Evolutionary conservation across 92 coral and sea anemone genomes (phyloP), one percentile per base, ranked within the genome.

Genomic region (Zoanthus gigantus): DNA sequence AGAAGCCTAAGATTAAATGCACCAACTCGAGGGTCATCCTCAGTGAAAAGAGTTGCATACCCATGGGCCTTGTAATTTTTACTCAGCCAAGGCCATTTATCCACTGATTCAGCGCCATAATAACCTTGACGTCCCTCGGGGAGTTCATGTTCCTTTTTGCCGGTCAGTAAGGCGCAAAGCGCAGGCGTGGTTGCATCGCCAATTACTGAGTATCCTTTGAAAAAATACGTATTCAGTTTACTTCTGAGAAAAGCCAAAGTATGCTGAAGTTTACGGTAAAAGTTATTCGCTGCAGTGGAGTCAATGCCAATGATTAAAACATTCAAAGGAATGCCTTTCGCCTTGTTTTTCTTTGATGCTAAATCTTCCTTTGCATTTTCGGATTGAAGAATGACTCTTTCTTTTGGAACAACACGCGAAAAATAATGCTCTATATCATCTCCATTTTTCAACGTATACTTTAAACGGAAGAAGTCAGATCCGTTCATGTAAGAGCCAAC

Each of bases 151-250:
- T 90, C 96, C 37, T 73, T 63, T 63, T 85, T 60, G 17, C 98
- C 98, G 18, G 98, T 94, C 32, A 96, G 89, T 73, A 96, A 46
- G 13, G 98, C 98, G 48, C 94, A 90, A 65, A 96, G 89, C 0
- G 94, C 92, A 4, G 98, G 98, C 18, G 98, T 96, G 34, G 98
- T 96, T 14, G 91, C 98, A 61, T 96, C 98, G 2, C 98, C 98
- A 7, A 96, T 88, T 3, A 93, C 85, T 2, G 98, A 87, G 56
- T 91, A 94, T 5, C 98, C 98, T 47, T 91, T 86, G 75, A 96
- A 88, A 60, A 89, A 86, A 89, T 86, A 95, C 0, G 98, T 94
- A 74, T 87, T 82, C n/a, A 95, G 75, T 44, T 91, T 11, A 18
- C 88, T 83, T 61, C 86, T 88, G 42, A 95, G 90, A 85, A 90